Evolutionary conservation across 2,797 vertebrate species (phyloP), one percentile per base, ranked within the genome.

Genomic region (Rhinella marina): DNA sequence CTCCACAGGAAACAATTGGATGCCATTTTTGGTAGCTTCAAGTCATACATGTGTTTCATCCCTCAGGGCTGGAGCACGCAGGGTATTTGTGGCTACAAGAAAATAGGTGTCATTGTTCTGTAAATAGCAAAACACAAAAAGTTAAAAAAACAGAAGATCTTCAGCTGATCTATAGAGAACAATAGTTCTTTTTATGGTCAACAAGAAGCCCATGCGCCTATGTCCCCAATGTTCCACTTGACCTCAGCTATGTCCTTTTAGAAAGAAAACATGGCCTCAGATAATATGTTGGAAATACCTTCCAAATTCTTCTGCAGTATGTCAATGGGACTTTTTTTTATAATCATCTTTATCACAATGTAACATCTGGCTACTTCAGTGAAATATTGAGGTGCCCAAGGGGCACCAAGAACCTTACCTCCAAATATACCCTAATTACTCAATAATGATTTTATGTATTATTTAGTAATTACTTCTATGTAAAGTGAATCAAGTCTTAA

Each of bases 91-190:
- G 25, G 52, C 52, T 11, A 57, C 52, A 19, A 29, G 77, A 57
- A 79, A 59, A 79, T 79, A 59, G 77, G 77, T 59, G 52, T 29
- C 77, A 59, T 79, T 64, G 61, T 62, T 81, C 41, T 62, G 13
- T 62, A 64, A 50, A 17, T 29, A 64, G 32, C 32, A 81, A 41
- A 81, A 32, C 29, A 79, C 77, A 79, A 57, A 78, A 83, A 83
- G n/a, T 54, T 19, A 56, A 56, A 83, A 83, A 50, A 83, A 68
- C 41, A 50, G n/a, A 64, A 82, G 68, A 66, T 62, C 19, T 66
- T 64, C 29, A 29, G 77, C 54, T 79, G 52, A 79, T 57, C 77
- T 57, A 79, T 27, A 79, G 16, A 29, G 25, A 27, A 79, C 77
- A 79, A 79, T 79, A 23, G 25, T 7, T 79, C n/a, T 79, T 57